Evolutionary conservation across 2,888 invertebrate species (phyloP).

Genomic region (Tuta absoluta): DNA sequence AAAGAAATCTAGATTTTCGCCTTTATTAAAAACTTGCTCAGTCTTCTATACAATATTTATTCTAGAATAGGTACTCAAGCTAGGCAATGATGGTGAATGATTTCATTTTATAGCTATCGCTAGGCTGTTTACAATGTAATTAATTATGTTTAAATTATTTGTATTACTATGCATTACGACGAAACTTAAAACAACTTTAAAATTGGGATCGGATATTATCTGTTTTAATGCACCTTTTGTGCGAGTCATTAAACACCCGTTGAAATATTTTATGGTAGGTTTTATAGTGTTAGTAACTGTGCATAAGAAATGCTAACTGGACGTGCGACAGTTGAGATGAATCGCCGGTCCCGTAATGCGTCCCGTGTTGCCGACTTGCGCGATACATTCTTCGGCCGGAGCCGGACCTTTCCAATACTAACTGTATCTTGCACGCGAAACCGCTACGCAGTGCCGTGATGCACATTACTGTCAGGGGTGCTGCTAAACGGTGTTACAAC

Average conservation of each 20-base stretch:
- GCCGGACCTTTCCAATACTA: slow-evolving; percentile 22
- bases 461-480: slow-evolving; percentile 2
- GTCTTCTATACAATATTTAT: slow-evolving; percentile 17
- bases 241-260: slow-evolving; percentile 3
- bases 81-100: background rate
- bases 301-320: slow-evolving; percentile 20
- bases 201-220: slow-evolving; percentile 35
- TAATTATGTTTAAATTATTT: slow-evolving; percentile 23
- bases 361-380: too few species aligned
- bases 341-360: slow-evolving; percentile 22
- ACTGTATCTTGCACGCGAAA: slow-evolving; percentile 19
- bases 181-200: slow-evolving; percentile 28
- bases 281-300: slow-evolving; percentile 17
- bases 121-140: slow-evolving; percentile 33
- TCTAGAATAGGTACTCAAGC: background rate
- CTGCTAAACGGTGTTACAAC: background rate
- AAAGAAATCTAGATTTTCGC: slow-evolving; percentile 37
- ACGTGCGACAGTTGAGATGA: slow-evolving; percentile 22
- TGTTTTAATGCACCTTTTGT: slow-evolving; percentile 15
- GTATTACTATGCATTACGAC: slow-evolving; percentile 17
- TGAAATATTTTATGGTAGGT: slow-evolving; percentile 2
- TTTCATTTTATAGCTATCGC: slow-evolving; percentile 16
- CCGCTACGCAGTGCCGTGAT: slow-evolving; percentile 8
- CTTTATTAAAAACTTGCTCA: slow-evolving; percentile 33
- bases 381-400: slow-evolving; percentile 22